Evolutionary conservation across 1,140 invertebrate species (phyloP), one percentile per base, ranked within the genome.

Genomic region (Drosophila orosa): DNA sequence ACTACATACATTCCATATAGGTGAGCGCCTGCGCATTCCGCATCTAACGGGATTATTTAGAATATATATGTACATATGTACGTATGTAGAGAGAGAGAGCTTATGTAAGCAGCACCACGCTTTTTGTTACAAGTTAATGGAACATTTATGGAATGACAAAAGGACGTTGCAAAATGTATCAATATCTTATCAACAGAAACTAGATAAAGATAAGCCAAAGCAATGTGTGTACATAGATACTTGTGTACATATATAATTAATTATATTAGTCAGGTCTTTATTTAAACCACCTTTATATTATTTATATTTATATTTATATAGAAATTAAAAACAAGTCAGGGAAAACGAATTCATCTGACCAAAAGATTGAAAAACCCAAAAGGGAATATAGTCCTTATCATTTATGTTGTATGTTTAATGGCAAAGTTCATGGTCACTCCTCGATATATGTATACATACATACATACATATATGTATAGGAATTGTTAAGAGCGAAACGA

Each of bases 391-490:
- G 12, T 15, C 8, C 48, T 33, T 52, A 33, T 52, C 29, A 15
- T 33, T 52, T 33, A 52, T 33, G 48, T 22, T 52, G n/a, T 52
- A 33, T 52, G 48, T 33, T 52, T 52, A 52, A 52, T 52, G 48
- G 13, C 48, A 52, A 52, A 52, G 48, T 52, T 52, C 48, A 52
- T 52, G 48, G 48, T 52, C 48, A 52, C 29, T 52, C 19, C 48
- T 22, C 6, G 0, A 31, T 13, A 17, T 29, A 50, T 10, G 19
- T 29, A 31, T 6, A 33, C 33, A 22, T 27, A 25, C 2, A 2
- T 12, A 47, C 5, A 1, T 19, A 33, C 5, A 13, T 13, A 50
- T 3, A 27, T 50, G 31, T 31, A 50, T 19, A 0, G 17, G 48
- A 52, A 52, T 33, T 52, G 29, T 33, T 33, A 52, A 33, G 48